A percentile compares a stretch with the other conserved stretches of the same genome.
Conservation (phyloP, 2,797 vertebrate genomes). For the Heteromormyrus szaboi region DNA sequence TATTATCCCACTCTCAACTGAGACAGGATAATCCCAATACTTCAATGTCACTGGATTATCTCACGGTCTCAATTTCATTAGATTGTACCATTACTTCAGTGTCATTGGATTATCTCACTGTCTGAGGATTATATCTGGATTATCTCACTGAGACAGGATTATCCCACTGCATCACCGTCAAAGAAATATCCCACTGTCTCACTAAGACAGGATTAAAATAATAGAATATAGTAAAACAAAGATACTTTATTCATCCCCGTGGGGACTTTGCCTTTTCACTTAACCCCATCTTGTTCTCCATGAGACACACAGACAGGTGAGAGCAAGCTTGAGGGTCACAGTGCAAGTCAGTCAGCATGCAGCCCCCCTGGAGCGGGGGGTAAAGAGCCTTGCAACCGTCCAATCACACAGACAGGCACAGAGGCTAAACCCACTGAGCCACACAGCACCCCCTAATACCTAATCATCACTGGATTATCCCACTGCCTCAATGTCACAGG, state of each 20-base stretch:
- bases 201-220: background rate
- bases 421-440: background rate
- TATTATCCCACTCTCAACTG: background rate
- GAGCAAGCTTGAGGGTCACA: background rate
- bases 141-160: background rate
- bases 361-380: background rate
- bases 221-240: background rate
- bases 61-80: background rate
- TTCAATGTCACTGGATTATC: background rate
- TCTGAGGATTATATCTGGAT: background rate
- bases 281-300: background rate
- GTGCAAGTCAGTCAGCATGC: background rate
- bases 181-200: background rate
- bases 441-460: background rate
- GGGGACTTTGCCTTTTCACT: background rate
- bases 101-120: background rate
- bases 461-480: background rate
- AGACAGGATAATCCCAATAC: background rate
- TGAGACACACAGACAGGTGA: background rate
- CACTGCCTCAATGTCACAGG: background rate
- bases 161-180: background rate
- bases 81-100: background rate
- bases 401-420: background rate
- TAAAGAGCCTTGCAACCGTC: background rate
- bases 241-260: background rate